Evolutionary conservation across 2,113 vertebrate genomes (phyloP), one percentile per base, ranked within the genome.

Genomic region (Haliaeetus leucogaster): DNA sequence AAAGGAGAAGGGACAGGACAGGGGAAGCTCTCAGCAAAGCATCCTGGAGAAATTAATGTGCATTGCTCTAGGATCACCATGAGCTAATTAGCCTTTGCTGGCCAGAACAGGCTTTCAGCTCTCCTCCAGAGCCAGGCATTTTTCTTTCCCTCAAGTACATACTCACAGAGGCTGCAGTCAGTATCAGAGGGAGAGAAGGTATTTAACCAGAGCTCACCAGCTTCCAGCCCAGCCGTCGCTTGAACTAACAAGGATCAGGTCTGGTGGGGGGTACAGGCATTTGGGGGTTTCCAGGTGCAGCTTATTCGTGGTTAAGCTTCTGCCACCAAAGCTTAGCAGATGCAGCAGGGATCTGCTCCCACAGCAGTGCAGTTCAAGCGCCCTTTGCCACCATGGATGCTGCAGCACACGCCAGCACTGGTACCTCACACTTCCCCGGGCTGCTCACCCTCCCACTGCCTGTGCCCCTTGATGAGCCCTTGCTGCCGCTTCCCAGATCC

Each of bases 131-230:
- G 56, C 30, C 22, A 23, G 42, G 27, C 23, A 4, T 20, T 29
- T 34, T 40, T 22, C 76, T 53, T 34, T 17, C 61, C 19, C 55
- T 74, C 50, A 29, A 32, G 55, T 3, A 40, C 19, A 18, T 18
- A 0, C 56, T 63, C 52, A 30, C 42, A 10, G 13, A 16, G 61
- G 87, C 40, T 42, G 40, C 63, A 36, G 65, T 4, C 27, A 34
- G 0, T 22, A 27, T 17, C 1, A 1, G 42, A 20, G 52, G 14
- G 22, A 25, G 47, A 18, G 25, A 9, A 15, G n/a, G 56, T 10
- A 19, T 15, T 14, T 29, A 40, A 38, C 13, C 47, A 47, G 65
- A 42, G 62, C 63, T 68, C 23, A 2, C 8, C 47, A 48, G 38
- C 82, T 25, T 16, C 47, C 50, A 65, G 59, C 68, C 50, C 68